Conservation (phyloP, 2,113 vertebrate species). For the Grus americana region DNA sequence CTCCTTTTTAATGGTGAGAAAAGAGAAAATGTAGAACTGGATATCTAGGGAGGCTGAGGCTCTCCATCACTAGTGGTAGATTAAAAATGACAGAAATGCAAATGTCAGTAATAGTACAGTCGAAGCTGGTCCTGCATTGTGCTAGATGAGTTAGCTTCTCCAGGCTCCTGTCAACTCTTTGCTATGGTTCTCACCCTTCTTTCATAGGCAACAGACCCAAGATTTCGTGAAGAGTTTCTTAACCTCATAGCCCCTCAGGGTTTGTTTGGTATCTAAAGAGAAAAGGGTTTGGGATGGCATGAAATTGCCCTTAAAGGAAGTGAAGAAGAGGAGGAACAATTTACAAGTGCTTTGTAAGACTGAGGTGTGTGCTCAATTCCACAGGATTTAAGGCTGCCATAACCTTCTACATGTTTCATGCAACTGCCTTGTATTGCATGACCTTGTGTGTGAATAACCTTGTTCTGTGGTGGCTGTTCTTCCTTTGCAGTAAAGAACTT, state of each 20-base stretch:
- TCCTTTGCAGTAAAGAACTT: fast-evolving
- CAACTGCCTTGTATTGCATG: not conserved
- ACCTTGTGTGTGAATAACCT: not conserved
- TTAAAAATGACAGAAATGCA: not conserved
- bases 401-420: not conserved
- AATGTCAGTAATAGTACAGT: not conserved
- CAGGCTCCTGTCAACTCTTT: not conserved
- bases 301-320: not conserved
- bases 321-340: not conserved
- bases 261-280: not conserved
- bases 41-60: not conserved
- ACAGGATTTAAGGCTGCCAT: not conserved
- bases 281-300: not conserved
- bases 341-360: not conserved
- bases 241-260: not conserved
- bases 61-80: not conserved
- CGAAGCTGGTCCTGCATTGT: not conserved
- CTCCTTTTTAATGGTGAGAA: not conserved
- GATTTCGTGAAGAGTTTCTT: not conserved
- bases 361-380: not conserved
- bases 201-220: not conserved
- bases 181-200: not conserved
- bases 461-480: not conserved
- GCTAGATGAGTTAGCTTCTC: not conserved
- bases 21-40: not conserved